Evolutionary conservation across 2,797 vertebrate species (phyloP), one percentile per base, ranked within the genome.

Genomic region (Pantherophis vulpinus): DNA sequence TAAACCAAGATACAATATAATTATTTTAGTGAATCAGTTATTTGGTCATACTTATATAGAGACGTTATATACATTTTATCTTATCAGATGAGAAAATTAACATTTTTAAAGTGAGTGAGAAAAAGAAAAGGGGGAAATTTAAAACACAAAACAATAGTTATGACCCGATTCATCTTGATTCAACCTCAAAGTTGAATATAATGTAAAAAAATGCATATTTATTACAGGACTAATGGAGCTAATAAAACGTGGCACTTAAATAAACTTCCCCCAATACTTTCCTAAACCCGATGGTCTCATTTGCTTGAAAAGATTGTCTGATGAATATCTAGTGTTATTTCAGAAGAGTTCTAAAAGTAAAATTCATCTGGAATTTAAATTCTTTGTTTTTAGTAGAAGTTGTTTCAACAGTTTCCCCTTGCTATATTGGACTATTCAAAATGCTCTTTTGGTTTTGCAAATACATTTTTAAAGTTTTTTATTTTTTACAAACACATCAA

Each of bases 301-400:
- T 95, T 95, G 95, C 96, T 95, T 94, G 91, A 47, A 96, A 95
- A 94, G 93, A 96, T 94, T 90, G 89, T 93, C 94, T 96, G 95
- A 95, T 95, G 94, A n/a, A 9, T 47, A 27, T 87, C 54, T 60
- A 54, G 16, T 18, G 42, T 88, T 88, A 88, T 88, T 88, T 86
- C 61, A 51, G 29, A 32, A 55, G 20, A 87, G 54, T 25, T 12
- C 91, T 56, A 87, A 87, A 27, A 91, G 5, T 47, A 61, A 13
- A 47, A 56, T 55, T 92, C 16, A 87, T 61, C 42, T 60, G 29
- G 59, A 47, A 37, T 59, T 91, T 63, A 23, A 86, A 61, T 54
- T 37, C 66, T 18, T 74, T 37, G 29, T 74, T 32, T 60, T 27
- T 29, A 87, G 16, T 60, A 11, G 56, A 54, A 87, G 25, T 59